These are phyloP conservation scores for Choristoneura rosaceana DNA, from an alignment of 2,888 invertebrate genomes.

Conservation along the genomic window DNA sequence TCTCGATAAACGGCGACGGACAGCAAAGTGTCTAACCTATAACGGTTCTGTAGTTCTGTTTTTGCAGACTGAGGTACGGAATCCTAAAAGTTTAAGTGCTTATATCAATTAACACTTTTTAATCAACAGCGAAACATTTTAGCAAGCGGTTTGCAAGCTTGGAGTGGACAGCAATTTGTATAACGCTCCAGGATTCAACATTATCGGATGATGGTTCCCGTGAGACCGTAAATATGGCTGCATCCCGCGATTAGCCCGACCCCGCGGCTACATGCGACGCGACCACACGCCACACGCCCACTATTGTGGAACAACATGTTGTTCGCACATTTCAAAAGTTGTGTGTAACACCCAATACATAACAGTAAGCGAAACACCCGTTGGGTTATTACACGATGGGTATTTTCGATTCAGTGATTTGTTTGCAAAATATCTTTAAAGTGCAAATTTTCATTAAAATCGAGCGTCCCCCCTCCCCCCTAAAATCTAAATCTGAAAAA, in stretches of 20 bases:
- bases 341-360: neutral
- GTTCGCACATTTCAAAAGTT: slow-evolving; percentile 25
- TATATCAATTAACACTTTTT: neutral
- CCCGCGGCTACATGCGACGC: slow-evolving; percentile 56
- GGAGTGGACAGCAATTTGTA: slow-evolving; percentile 55
- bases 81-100: too few species aligned
- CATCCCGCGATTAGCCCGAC: slow-evolving; percentile 66
- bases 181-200: slow-evolving; percentile 57
- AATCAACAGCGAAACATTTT: slow-evolving; percentile 21
- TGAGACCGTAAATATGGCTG: slow-evolving; percentile 73
- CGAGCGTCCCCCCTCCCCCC: too few species aligned
- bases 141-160: slow-evolving; percentile 20
- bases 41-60: too few species aligned
- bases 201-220: slow-evolving; percentile 71
- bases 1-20: too few species aligned
- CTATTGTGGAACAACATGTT: neutral
- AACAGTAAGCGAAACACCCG: neutral
- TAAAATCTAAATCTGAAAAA: too few species aligned
- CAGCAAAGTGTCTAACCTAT: too few species aligned
- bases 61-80: too few species aligned
- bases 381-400: too few species aligned
- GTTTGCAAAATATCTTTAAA: too few species aligned
- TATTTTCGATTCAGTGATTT: too few species aligned
- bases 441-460: too few species aligned
- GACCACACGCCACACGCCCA: slow-evolving; percentile 32